These are phyloP conservation scores for Ctenoplectra terminalis DNA, from an alignment of 1,140 invertebrate genomes.

Conservation along the genomic window DNA sequence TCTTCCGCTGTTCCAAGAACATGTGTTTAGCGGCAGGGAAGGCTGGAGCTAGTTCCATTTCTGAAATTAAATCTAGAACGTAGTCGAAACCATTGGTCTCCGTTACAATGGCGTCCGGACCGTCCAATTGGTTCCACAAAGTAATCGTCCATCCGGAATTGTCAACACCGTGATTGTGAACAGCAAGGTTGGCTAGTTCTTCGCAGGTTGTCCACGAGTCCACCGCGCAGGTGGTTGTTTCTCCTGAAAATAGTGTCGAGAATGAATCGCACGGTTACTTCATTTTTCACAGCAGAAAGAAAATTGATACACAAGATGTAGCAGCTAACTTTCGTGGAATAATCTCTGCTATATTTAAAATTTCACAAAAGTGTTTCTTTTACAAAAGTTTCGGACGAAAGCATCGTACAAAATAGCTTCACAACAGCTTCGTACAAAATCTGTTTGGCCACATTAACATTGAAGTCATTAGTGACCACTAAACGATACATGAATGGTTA, in stretches of 20 bases:
- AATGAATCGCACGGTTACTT: background rate
- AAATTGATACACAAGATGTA: no score
- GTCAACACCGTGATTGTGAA: slow-evolving; percentile 86
- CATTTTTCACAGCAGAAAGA: no score
- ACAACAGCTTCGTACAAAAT: no score
- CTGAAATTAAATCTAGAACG: slow-evolving; percentile 94
- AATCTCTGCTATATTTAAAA: no score
- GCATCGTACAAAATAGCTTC: no score
- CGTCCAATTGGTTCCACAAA: slow-evolving; percentile 86
- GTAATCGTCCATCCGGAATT: slow-evolving; percentile 93
- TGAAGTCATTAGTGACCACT: no score
- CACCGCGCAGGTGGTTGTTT: slow-evolving; percentile 89
- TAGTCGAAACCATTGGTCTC: slow-evolving; percentile 92
- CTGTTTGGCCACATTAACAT: no score
- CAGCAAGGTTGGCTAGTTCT: slow-evolving; percentile 89
- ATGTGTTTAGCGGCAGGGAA: slow-evolving; percentile 89
- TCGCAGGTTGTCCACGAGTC: slow-evolving; percentile 98
- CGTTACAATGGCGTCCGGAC: slow-evolving; percentile 86
- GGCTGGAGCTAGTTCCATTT: slow-evolving; percentile 95
- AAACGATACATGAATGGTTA: no score
- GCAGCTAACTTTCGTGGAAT: no score
- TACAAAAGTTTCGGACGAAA: no score
- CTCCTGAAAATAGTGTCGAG: slow-evolving; percentile 77
- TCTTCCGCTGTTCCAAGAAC: slow-evolving; percentile 84
- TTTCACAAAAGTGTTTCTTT: no score